Conservation (phyloP, 2,113 vertebrate species). For the Cranoglanis bouderius region DNA sequence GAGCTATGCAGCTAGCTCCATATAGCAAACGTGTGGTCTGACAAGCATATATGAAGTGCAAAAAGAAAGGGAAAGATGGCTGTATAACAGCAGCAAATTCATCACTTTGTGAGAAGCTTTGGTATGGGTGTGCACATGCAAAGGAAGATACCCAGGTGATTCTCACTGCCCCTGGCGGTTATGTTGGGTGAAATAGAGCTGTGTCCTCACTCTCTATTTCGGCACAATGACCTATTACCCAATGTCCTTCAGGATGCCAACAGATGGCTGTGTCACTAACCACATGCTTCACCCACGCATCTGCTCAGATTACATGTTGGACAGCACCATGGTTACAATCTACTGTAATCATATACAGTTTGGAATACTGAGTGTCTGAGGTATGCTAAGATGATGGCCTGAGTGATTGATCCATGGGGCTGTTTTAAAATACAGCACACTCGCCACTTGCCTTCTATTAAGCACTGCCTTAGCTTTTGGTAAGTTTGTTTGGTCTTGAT, state of each 20-base stretch:
- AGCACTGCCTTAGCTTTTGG: background rate
- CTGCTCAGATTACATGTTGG: slow-evolving; percentile 27
- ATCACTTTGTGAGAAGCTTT: background rate
- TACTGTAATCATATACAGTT: slow-evolving; percentile 36
- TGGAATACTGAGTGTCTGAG: slow-evolving; percentile 6
- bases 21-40: background rate
- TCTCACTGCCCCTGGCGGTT: background rate
- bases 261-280: slow-evolving; percentile 42
- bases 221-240: slow-evolving; percentile 19
- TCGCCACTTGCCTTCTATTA: background rate
- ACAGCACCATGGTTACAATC: slow-evolving; percentile 3
- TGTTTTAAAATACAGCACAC: background rate
- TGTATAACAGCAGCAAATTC: background rate
- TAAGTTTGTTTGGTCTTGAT: background rate
- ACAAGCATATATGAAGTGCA: background rate
- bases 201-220: slow-evolving; percentile 16
- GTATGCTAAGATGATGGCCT: background rate
- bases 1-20: background rate
- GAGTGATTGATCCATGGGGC: background rate
- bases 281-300: slow-evolving; percentile 21
- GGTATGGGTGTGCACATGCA: background rate
- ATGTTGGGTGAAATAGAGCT: background rate
- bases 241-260: slow-evolving; percentile 38
- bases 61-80: background rate
- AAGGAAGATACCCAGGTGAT: too few species aligned